These are phyloP conservation scores for Colistium nudipinnis DNA, from an alignment of 2,113 vertebrate species.

Conservation along the genomic window DNA sequence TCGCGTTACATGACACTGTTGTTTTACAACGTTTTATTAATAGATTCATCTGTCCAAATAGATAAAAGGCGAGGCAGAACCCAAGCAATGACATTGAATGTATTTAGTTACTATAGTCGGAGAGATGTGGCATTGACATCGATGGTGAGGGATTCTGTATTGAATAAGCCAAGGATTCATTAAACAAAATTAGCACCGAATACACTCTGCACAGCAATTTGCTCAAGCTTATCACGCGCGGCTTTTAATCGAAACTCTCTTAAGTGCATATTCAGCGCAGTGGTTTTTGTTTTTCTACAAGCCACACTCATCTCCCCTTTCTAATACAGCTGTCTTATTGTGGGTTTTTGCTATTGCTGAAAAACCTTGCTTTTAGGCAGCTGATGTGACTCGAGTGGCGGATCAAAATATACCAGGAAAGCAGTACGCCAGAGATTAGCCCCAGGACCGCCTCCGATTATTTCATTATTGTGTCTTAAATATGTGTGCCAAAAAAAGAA, in stretches of 20 bases:
- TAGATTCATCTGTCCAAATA: background rate
- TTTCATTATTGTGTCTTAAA: slow-evolving; percentile 34
- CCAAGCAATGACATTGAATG: background rate
- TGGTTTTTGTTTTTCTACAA: too few species aligned
- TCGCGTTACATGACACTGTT: too few species aligned
- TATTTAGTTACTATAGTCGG: too few species aligned
- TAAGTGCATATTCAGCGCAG: too few species aligned
- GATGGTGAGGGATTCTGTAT: background rate
- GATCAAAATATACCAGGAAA: slow-evolving; percentile 21
- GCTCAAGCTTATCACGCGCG: too few species aligned
- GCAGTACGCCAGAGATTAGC: slow-evolving; percentile 7
- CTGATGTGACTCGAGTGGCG: background rate
- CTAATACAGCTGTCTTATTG: too few species aligned
- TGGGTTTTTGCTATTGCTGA: too few species aligned
- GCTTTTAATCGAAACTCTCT: too few species aligned
- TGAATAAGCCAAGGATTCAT: background rate
- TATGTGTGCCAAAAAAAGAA: slow-evolving; percentile 21
- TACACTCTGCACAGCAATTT: too few species aligned
- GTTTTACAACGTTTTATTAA: background rate
- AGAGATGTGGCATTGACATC: background rate
- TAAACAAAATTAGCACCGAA: background rate
- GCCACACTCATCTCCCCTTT: too few species aligned
- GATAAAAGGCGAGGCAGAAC: background rate
- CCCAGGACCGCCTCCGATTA: slow-evolving; percentile 19
- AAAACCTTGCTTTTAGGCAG: slow-evolving; percentile 1